These are phyloP conservation scores for Choreutis nemorana DNA, from an alignment of 2,888 invertebrate species.

Conservation along the genomic window DNA sequence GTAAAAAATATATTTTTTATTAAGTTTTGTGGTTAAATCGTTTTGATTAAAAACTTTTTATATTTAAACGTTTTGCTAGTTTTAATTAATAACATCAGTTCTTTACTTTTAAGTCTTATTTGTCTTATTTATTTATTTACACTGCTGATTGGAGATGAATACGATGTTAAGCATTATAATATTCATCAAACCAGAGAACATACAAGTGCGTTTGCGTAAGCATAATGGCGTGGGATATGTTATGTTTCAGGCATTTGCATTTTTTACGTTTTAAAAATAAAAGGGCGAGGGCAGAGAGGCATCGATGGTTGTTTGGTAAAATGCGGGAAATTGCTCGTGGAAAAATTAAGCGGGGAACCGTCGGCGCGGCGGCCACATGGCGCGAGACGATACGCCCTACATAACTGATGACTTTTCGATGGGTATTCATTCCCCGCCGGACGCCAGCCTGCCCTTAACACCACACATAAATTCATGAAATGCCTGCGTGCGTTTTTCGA, in stretches of 20 bases:
- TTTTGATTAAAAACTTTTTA: constrained; percentile 9
- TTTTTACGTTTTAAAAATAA: constrained; percentile 36
- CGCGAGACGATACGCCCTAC: constrained; percentile 53
- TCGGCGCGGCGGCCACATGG: constrained; percentile 47
- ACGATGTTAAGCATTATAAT: constrained; percentile 13
- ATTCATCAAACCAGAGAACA: constrained; percentile 22
- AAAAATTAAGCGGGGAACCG: constrained; percentile 49
- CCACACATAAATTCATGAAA: constrained; percentile 30
- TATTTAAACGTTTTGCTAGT: not conserved
- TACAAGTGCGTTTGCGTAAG: constrained; percentile 15
- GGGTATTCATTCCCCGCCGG: constrained; percentile 52
- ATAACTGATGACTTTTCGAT: constrained; percentile 66
- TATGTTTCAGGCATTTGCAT: constrained; percentile 21
- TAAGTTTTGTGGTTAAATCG: constrained; percentile 26
- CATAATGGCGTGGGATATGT: constrained; percentile 19
- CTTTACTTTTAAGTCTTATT: too few relatives aligned
- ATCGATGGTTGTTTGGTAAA: constrained; percentile 45
- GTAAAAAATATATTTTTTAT: constrained; percentile 40
- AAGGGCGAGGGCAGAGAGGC: constrained; percentile 29
- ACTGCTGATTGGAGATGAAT: not conserved
- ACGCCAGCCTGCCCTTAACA: constrained; percentile 21
- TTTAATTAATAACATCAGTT: too few relatives aligned
- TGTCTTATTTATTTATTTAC: not conserved
- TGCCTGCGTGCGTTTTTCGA: constrained; percentile 24
- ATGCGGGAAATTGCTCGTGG: constrained; percentile 48